Evolutionary conservation across 2,113 vertebrate species (phyloP), one percentile per base, ranked within the genome.

Genomic region (Lophura nycthemera): DNA sequence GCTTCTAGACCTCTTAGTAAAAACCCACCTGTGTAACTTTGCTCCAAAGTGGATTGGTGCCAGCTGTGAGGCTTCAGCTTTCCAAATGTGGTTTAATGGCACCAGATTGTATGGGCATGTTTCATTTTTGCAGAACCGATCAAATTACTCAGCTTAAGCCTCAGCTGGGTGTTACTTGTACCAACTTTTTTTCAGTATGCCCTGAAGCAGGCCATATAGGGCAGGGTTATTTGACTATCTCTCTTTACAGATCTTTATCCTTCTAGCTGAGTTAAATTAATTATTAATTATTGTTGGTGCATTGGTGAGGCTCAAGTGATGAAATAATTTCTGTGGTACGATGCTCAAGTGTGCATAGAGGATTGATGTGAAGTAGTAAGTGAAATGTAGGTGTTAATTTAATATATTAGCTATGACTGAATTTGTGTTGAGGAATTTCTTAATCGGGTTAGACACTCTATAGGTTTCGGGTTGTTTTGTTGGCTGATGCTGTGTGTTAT

Each of bases 161-260:
- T 86, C 66, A 67, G 24, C 20, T 74, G 61, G 36, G 60, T 21
- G 10, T 72, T 64, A 6, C 71, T 77, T 86, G 60, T 5, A 22
- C 32, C 52, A 47, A 61, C 3, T 1, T 27, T 61, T 88, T 90
- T 89, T 15, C n/a, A 47, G 2, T 60, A 67, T 82, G 4, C 34
- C 63, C 43, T 45, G 14, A 73, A 65, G 11, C 16, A 77, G 48
- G 17, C 6, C 20, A 25, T n/a, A 72, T 50, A 72, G 60, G 13
- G 42, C 21, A 19, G 8, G 13, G 13, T 67, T 59, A 1, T 70
- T 74, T 91, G 43, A 40, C 61, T 2, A 19, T 3, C 2, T 1
- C 4, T 2, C 9, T 0, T 0, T 22, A 32, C 7, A 27, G 10
- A 6, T 2, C 1, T 61, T 32, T 65, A 1, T 38, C 10, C 20